Conservation (phyloP, 2,113 vertebrate genomes). For the Festucalex cinctus region DNA sequence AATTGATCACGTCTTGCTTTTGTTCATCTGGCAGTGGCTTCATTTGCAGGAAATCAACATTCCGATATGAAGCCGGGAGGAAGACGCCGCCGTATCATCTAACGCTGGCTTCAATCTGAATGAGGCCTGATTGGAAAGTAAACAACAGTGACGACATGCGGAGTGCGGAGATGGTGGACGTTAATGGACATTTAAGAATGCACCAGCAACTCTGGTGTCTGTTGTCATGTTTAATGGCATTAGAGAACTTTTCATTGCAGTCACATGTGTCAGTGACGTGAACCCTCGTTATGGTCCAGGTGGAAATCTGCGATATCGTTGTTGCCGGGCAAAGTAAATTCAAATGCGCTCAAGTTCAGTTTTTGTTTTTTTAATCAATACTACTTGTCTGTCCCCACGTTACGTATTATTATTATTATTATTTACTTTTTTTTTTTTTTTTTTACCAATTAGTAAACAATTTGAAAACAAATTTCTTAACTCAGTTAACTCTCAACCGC, state of each 20-base stretch:
- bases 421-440: no score
- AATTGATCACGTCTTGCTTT: neutral
- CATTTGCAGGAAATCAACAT: neutral
- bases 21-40: neutral
- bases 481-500: no score
- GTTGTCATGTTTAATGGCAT: neutral
- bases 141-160: neutral
- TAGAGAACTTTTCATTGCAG: neutral
- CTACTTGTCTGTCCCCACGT: no score
- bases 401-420: no score
- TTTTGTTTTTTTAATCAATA: no score
- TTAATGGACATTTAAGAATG: neutral
- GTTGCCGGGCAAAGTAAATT: no score
- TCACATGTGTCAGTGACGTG: no score
- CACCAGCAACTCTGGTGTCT: neutral
- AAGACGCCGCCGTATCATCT: neutral
- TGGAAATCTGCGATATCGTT: no score
- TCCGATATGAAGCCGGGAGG: neutral
- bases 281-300: no score
- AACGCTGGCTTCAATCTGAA: neutral
- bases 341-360: no score
- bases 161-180: neutral
- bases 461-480: no score
- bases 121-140: neutral
- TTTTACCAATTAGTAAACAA: no score